A percentile compares a stretch with the other conserved stretches of the same genome.
Evolutionary conservation across 2,888 invertebrate genomes (phyloP).

Genomic region (Rhagonycha fulva): DNA sequence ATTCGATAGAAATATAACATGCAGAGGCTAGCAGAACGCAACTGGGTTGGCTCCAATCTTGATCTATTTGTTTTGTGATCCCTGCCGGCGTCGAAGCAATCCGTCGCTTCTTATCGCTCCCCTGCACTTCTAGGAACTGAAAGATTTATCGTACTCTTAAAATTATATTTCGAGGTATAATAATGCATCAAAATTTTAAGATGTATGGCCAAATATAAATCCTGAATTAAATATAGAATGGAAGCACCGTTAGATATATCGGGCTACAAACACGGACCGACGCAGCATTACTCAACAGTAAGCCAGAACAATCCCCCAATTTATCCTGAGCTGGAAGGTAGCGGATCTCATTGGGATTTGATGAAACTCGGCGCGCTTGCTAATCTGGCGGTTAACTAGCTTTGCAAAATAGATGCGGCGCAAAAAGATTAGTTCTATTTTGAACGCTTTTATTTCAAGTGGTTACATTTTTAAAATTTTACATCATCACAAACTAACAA

Average conservation of each 20-base stretch:
- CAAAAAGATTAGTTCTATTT: slow-evolving; percentile 34
- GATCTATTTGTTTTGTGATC: slow-evolving; percentile 58
- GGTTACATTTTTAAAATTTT: background rate
- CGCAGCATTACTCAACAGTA: slow-evolving; percentile 56
- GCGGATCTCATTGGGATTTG: slow-evolving; percentile 58
- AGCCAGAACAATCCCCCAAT: slow-evolving; percentile 57
- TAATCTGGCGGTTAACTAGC: slow-evolving; percentile 57
- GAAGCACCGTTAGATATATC: slow-evolving; percentile 52
- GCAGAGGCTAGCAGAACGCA: slow-evolving; percentile 51
- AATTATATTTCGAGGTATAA: slow-evolving; percentile 56
- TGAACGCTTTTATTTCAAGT: slow-evolving; percentile 9
- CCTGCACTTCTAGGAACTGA: slow-evolving; percentile 46
- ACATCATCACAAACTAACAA: background rate
- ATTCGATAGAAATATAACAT: slow-evolving; percentile 42
- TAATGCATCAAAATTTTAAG: slow-evolving; percentile 55
- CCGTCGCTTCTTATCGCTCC: slow-evolving; percentile 52
- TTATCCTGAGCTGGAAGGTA: slow-evolving; percentile 54
- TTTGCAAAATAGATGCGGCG: slow-evolving; percentile 55
- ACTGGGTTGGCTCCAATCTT: slow-evolving; percentile 52
- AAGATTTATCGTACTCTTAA: slow-evolving; percentile 47
- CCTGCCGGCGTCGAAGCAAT: slow-evolving; percentile 51
- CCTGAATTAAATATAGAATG: slow-evolving; percentile 57
- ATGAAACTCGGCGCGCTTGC: slow-evolving; percentile 55
- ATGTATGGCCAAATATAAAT: slow-evolving; percentile 56
- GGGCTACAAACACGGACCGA: slow-evolving; percentile 55